phyloP scores from a whole-genome alignment of 1,140 invertebrate species.

The Nephotettix cincticeps region DNA sequence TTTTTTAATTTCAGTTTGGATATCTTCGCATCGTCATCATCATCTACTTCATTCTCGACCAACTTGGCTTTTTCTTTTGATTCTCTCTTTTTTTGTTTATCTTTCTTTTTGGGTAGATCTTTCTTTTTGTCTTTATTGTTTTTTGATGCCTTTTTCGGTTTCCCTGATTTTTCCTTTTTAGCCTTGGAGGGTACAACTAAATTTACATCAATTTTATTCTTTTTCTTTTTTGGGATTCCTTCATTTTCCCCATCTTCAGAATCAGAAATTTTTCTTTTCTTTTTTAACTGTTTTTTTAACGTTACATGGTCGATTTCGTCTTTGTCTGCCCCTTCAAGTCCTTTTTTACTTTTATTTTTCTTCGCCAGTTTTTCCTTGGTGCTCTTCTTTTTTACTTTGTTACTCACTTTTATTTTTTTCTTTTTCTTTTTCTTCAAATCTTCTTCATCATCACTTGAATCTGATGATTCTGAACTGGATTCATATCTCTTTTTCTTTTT shows the following conservation, averaged over 20 bases:
- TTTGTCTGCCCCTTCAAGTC: neutral
- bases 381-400: slow-evolving; percentile 22
- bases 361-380: neutral
- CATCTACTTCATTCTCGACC: neutral
- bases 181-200: neutral
- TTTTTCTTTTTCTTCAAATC: slow-evolving; percentile 14
- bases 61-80: neutral
- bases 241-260: neutral
- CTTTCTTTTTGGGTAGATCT: neutral
- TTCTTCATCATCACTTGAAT: slow-evolving; percentile 27
- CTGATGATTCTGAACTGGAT: neutral
- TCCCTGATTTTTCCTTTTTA: neutral
- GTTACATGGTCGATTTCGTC: neutral
- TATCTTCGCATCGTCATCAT: neutral
- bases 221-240: slow-evolving; percentile 18
- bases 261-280: neutral
- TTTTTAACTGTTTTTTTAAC: slow-evolving; percentile 13
- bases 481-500: slow-evolving; percentile 28
- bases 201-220: slow-evolving; percentile 4
- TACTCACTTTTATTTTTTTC: slow-evolving; percentile 13
- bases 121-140: slow-evolving; percentile 14
- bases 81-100: neutral
- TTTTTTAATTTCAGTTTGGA: neutral
- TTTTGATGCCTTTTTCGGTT: slow-evolving; percentile 12
- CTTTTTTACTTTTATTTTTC: neutral